phyloP scores from a whole-genome alignment of 2,113 vertebrate species.

The Pavo muticus region DNA sequence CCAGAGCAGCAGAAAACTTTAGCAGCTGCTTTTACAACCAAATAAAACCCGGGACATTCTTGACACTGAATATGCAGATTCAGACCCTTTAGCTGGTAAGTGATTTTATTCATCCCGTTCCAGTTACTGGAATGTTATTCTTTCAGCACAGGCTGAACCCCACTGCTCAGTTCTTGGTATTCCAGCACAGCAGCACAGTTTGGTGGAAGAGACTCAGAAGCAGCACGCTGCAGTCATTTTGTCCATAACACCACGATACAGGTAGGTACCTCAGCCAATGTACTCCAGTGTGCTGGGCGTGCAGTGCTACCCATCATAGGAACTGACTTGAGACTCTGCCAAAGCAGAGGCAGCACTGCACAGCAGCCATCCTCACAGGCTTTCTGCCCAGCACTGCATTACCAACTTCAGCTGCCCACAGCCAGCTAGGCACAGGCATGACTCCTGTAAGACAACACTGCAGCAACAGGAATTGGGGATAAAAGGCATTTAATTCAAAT shows the following conservation, averaged over 20 bases:
- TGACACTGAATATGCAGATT: background rate
- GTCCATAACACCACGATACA: background rate
- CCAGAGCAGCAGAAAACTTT: background rate
- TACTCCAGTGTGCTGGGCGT: background rate
- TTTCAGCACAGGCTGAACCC: conserved; percentile 35
- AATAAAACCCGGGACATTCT: conserved; percentile 34
- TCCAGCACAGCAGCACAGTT: background rate
- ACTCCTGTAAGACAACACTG: background rate
- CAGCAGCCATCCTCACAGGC: accelerated
- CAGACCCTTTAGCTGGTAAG: background rate
- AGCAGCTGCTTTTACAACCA: background rate
- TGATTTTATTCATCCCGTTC: conserved; percentile 7
- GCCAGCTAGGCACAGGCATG: background rate
- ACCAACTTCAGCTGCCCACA: background rate
- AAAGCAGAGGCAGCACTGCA: background rate
- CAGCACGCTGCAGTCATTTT: background rate
- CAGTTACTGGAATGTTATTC: background rate
- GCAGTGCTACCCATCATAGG: background rate
- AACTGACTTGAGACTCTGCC: background rate
- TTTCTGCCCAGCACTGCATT: background rate
- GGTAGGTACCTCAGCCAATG: background rate
- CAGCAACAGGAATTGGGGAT: background rate
- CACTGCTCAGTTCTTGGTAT: background rate
- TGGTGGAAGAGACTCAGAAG: conserved; percentile 3
- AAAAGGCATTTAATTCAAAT: background rate